These are phyloP conservation scores for Mystacornis crossleyi DNA, from an alignment of 2,113 vertebrate species.

Conservation along the genomic window DNA sequence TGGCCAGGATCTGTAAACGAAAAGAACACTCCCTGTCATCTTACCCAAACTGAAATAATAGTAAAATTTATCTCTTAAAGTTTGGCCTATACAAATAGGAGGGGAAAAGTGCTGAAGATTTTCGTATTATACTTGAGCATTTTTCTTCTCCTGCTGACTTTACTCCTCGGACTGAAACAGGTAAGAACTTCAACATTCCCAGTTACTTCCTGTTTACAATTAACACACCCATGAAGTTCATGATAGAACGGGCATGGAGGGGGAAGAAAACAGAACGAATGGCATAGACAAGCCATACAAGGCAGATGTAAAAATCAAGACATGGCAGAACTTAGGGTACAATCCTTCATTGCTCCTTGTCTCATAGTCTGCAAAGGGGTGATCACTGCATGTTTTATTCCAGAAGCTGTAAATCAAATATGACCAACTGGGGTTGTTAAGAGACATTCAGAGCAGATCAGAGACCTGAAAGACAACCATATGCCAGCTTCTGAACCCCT, in stretches of 20 bases:
- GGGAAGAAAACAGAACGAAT: neutral
- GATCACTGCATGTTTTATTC: neutral
- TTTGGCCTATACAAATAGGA: neutral
- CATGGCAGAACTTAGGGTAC: neutral
- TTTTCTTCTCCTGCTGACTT: neutral
- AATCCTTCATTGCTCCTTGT: neutral
- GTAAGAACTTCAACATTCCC: neutral
- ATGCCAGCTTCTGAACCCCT: neutral
- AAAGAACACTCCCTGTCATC: neutral
- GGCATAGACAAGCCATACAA: neutral
- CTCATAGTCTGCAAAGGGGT: neutral
- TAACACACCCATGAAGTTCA: neutral
- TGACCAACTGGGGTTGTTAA: neutral
- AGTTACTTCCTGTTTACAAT: neutral
- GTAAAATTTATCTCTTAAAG: neutral
- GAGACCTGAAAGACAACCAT: neutral
- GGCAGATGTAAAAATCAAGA: neutral
- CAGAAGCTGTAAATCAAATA: neutral
- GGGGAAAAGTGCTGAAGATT: neutral
- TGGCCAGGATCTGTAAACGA: slow-evolving; percentile 91
- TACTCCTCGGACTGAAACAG: neutral
- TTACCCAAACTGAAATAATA: neutral
- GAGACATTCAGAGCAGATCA: neutral
- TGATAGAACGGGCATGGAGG: neutral
- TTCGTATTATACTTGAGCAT: neutral